Base-by-base conservation (phyloP, 2,113 vertebrate species). In the Paradoxurus hermaphroditus region DNA sequence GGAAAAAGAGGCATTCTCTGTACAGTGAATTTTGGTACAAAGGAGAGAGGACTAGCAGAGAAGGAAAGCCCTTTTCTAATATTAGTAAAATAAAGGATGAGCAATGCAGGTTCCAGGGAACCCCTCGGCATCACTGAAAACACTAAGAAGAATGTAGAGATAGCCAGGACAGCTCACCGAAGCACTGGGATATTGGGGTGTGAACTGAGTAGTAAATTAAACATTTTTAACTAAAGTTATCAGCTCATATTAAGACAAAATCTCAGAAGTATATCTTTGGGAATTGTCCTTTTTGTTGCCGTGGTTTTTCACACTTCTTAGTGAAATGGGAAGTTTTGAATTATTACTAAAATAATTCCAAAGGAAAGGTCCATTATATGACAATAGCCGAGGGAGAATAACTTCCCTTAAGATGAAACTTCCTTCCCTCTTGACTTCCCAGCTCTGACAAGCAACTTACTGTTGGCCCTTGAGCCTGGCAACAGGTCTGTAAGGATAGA, bases 11-110 rank as follows among this genome's bases (percentile, higher is more conserved):
- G 39, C 41, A 56, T 86, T 89, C 70, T 90, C 72, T 94, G 34
- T 12, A 63, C 56, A 83, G 68, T 19, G 25, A 67, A 86, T 67
- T 39, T 83, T 53, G 70, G 72, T 78, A 93, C 4, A 59, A 73
- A 92, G 39, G 67, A 79, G 29, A 90, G 36, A 65, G 16, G 16
- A 83, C 56, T 0, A 77, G 21, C 21, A 46, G 51, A 83, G 53
- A 86, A 84, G 59, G 68, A 82, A 86, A 96, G 67, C 53, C 77
- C 49, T 84, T 95, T 94, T 70, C 70, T 95, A 91, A 87, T 9
- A 83, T 36, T 16, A 95, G 90, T 65, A 78, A 90, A 85, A 49
- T 1, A 21, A 96, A 87, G 75, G 39, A 56, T 56, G 34, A 73
- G 36, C 53, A 86, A 73, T 39, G 49, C 51, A 36, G 56, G 56